phyloP scores from a whole-genome alignment of 1,140 invertebrate genomes.

The Trichonephila inaurata region DNA sequence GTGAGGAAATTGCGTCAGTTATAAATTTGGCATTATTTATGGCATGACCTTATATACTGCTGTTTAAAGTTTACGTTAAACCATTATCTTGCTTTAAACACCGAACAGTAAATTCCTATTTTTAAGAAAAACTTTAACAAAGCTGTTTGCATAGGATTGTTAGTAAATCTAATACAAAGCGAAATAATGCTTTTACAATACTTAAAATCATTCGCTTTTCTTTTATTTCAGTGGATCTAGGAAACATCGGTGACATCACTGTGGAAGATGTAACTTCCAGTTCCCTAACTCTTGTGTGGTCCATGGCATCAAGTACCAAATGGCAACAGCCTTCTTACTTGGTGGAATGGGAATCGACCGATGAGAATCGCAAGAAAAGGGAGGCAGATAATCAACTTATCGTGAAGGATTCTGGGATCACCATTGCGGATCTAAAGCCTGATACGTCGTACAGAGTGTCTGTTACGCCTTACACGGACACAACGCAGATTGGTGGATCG shows the following conservation, averaged over 20 bases:
- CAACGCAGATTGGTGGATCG: neutral
- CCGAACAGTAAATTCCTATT: too few relatives aligned
- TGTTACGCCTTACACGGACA: conserved; percentile 19
- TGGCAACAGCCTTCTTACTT: conserved; percentile 54
- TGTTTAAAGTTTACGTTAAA: too few relatives aligned
- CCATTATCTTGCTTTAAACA: too few relatives aligned
- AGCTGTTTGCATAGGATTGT: too few relatives aligned
- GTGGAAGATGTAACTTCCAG: conserved; percentile 5
- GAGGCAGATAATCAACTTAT: neutral
- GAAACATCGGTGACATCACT: conserved; percentile 26
- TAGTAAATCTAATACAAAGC: too few relatives aligned
- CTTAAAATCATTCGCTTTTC: neutral
- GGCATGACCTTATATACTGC: too few relatives aligned
- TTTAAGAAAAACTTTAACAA: too few relatives aligned
- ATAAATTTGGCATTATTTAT: too few relatives aligned
- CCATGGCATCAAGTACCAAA: neutral
- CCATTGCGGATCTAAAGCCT: neutral
- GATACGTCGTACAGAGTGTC: conserved; percentile 33
- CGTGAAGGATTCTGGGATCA: neutral
- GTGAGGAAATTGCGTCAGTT: too few relatives aligned
- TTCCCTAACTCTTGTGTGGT: conserved; percentile 6
- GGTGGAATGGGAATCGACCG: neutral
- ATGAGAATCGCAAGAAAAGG: neutral
- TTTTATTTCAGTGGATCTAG: conserved; percentile 48
- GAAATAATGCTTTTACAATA: too few relatives aligned